Percentiles rank a stretch among this genome's conserved stretches.
phyloP scores from a whole-genome alignment of 2,113 vertebrate species.

The Vulpes lagopus region DNA sequence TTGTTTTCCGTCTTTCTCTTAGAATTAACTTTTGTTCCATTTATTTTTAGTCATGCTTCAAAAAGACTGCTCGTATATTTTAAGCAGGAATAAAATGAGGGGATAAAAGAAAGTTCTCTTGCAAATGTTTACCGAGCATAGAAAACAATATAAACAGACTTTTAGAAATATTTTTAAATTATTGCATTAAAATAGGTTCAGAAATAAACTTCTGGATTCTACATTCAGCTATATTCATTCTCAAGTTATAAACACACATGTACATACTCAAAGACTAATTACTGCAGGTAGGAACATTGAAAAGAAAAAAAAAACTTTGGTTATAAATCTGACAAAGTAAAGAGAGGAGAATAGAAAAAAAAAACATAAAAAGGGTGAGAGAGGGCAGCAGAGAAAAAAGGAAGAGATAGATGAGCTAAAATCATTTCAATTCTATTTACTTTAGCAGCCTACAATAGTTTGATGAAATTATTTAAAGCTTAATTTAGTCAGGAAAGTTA shows the following conservation, averaged over 20 bases:
- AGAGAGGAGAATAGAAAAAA: neutral
- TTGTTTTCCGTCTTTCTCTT: slow-evolving; percentile 71
- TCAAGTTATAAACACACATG: neutral
- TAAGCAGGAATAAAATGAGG: slow-evolving; percentile 76
- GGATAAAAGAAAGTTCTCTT: slow-evolving; percentile 56
- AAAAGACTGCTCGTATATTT: slow-evolving; percentile 77
- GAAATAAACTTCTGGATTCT: neutral
- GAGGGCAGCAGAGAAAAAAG: neutral
- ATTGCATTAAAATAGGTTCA: neutral
- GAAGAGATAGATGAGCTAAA: neutral
- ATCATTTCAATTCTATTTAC: neutral
- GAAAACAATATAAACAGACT: slow-evolving; percentile 73
- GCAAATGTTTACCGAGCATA: slow-evolving; percentile 70
- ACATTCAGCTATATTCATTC: neutral
- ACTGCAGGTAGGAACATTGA: neutral
- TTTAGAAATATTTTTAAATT: slow-evolving; percentile 67
- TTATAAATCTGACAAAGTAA: neutral
- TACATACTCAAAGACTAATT: neutral
- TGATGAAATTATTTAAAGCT: slow-evolving; percentile 26
- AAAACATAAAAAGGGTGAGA: neutral
- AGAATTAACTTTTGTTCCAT: slow-evolving; percentile 73
- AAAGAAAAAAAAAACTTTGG: neutral
- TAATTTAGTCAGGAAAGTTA: slow-evolving; percentile 11
- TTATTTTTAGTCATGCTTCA: slow-evolving; percentile 57
- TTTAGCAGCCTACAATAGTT: neutral